These are phyloP conservation scores for Polymixis flavicincta DNA, from an alignment of 2,888 invertebrate genomes.

Conservation along the genomic window DNA sequence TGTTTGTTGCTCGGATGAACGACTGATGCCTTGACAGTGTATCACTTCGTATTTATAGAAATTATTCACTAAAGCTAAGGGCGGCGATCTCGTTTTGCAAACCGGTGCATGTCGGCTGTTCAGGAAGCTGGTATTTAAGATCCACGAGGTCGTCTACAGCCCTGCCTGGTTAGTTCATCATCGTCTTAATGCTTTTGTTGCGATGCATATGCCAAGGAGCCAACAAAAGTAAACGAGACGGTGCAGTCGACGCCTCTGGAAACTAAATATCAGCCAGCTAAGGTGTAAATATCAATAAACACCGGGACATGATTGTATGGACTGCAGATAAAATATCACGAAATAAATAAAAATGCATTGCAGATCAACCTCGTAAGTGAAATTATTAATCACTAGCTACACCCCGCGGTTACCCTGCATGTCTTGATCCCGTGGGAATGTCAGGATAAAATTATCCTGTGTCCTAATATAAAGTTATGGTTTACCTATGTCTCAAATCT, in stretches of 20 bases:
- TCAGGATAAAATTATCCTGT: too few relatives aligned
- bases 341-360: slow-evolving; percentile 4
- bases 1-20: slow-evolving; percentile 84
- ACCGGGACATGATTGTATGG: slow-evolving; percentile 17
- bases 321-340: neutral
- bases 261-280: slow-evolving; percentile 23
- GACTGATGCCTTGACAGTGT: slow-evolving; percentile 80
- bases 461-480: too few relatives aligned
- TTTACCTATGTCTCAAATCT: too few relatives aligned
- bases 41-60: slow-evolving; percentile 83
- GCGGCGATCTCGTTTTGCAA: slow-evolving; percentile 83
- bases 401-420: too few relatives aligned
- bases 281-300: slow-evolving; percentile 21
- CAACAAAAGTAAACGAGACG: slow-evolving; percentile 44
- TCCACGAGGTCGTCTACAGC: slow-evolving; percentile 80
- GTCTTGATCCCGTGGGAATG: too few relatives aligned
- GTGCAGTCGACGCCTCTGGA: slow-evolving; percentile 17
- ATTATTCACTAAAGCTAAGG: slow-evolving; percentile 80
- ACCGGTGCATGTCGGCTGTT: slow-evolving; percentile 83
- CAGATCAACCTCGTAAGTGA: neutral
- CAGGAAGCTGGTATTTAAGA: slow-evolving; percentile 87
- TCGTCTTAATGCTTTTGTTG: slow-evolving; percentile 64
- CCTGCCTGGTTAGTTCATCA: slow-evolving; percentile 78
- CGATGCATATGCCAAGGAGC: slow-evolving; percentile 62
- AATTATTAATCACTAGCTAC: too few relatives aligned